Evolutionary conservation across 2,797 vertebrate species (phyloP).

Genomic region (Notolepis coatsorum): DNA sequence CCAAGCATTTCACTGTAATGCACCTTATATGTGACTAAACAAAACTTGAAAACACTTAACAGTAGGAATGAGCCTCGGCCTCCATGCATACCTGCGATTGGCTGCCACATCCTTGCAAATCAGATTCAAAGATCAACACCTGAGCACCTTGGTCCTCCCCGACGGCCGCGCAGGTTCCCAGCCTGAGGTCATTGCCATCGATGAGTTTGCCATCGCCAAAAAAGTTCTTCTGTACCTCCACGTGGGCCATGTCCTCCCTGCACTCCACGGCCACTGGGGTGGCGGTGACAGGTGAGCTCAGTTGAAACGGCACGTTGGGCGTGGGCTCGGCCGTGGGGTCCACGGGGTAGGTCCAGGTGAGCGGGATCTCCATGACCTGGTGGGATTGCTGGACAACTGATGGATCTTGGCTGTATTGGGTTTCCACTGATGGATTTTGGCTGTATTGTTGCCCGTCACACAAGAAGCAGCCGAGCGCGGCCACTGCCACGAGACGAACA

Average conservation of each 20-base stretch:
- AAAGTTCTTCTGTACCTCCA: slow-evolving; percentile 71
- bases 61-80: no score
- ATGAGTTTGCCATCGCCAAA: slow-evolving; percentile 68
- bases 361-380: slow-evolving; percentile 47
- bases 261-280: slow-evolving; percentile 64
- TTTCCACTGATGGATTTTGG: neutral
- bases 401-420: neutral
- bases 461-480: slow-evolving; percentile 45
- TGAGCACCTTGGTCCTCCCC: slow-evolving; percentile 39
- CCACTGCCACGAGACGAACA: slow-evolving; percentile 63
- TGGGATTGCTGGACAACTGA: slow-evolving; percentile 34
- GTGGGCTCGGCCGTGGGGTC: slow-evolving; percentile 14
- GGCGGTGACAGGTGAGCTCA: slow-evolving; percentile 43
- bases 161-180: slow-evolving; percentile 57
- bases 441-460: slow-evolving; percentile 45
- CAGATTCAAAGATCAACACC: slow-evolving; percentile 62
- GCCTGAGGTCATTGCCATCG: slow-evolving; percentile 47
- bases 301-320: slow-evolving; percentile 8
- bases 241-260: slow-evolving; percentile 47
- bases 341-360: slow-evolving; percentile 63
- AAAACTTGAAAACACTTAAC: no score
- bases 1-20: no score
- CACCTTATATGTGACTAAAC: no score
- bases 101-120: slow-evolving; percentile 69
- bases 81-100: slow-evolving; percentile 44